A percentile compares a stretch with the other conserved stretches of the same genome.
phyloP scores from a whole-genome alignment of 2,888 invertebrate genomes.

The Calameuta filiformis region DNA sequence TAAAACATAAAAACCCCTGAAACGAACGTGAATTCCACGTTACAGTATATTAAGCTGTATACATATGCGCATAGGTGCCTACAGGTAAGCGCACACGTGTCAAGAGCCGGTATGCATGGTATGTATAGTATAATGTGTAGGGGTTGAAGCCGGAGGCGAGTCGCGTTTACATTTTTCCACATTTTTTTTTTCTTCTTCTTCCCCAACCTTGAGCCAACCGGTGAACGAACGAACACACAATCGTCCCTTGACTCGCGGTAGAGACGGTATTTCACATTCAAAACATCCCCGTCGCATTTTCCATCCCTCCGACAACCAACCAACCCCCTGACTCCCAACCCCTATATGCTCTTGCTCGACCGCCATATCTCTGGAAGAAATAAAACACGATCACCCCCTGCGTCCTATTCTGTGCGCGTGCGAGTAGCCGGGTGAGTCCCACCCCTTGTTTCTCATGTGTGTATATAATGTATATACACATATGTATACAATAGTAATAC shows the following conservation, averaged over 20 bases:
- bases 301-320: slow-evolving; percentile 26
- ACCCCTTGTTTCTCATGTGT: not conserved
- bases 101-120: slow-evolving; percentile 2
- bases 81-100: not conserved
- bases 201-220: slow-evolving; percentile 17
- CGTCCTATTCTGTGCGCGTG: slow-evolving; percentile 20
- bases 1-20: slow-evolving; percentile 21
- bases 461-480: not conserved
- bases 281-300: slow-evolving; percentile 40
- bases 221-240: slow-evolving; percentile 35
- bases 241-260: slow-evolving; percentile 33
- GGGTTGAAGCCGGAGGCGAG: slow-evolving; percentile 49
- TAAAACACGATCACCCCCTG: slow-evolving; percentile 44
- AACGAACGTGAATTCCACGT: not conserved
- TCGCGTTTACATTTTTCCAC: slow-evolving; percentile 55
- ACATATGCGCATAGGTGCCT: not conserved
- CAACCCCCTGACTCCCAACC: slow-evolving; percentile 21
- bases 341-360: slow-evolving; percentile 24
- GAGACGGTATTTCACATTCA: slow-evolving; percentile 53
- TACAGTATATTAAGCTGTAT: not conserved
- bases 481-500: not conserved
- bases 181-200: slow-evolving; percentile 32
- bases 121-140: not conserved
- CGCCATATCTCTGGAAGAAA: slow-evolving; percentile 52
- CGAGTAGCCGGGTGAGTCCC: slow-evolving; percentile 9